Percentiles rank a stretch among this genome's conserved stretches.
Evolutionary conservation across 1,140 invertebrate species (phyloP).

Genomic region (Plutomurus gul): DNA sequence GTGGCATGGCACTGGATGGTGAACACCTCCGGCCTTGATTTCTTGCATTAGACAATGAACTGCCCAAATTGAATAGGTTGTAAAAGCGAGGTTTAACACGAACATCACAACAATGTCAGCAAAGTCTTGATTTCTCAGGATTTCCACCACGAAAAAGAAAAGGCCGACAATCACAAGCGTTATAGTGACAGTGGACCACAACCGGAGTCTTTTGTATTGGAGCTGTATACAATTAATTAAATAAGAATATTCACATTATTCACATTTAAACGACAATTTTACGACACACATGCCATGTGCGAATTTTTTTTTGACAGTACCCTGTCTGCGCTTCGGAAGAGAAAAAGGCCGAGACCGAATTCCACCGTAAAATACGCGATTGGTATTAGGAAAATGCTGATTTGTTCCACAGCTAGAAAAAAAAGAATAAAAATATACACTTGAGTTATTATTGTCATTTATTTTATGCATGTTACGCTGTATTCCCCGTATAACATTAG

Average conservation of each 20-base stretch:
- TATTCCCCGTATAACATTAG: no score
- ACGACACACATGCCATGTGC: no score
- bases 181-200: slow-evolving; percentile 34
- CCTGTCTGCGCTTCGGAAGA: slow-evolving; percentile 30
- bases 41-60: slow-evolving; percentile 38
- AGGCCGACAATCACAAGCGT: slow-evolving; percentile 24
- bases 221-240: not conserved
- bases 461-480: no score
- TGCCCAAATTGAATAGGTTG: slow-evolving; percentile 35
- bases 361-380: slow-evolving; percentile 20
- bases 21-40: slow-evolving; percentile 14
- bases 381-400: slow-evolving; percentile 37
- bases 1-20: not conserved
- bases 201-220: slow-evolving; percentile 16
- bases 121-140: slow-evolving; percentile 24
- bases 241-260: not conserved
- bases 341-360: slow-evolving; percentile 15
- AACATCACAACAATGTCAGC: slow-evolving; percentile 26
- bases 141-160: slow-evolving; percentile 31
- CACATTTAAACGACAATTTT: not conserved
- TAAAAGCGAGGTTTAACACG: slow-evolving; percentile 28
- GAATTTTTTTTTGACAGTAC: no score
- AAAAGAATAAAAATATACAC: not conserved
- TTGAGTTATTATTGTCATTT: not conserved
- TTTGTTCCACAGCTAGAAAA: slow-evolving; percentile 32